Base-by-base conservation (phyloP, 2,888 invertebrate genomes). In the Pseudeuparius sepicola region DNA sequence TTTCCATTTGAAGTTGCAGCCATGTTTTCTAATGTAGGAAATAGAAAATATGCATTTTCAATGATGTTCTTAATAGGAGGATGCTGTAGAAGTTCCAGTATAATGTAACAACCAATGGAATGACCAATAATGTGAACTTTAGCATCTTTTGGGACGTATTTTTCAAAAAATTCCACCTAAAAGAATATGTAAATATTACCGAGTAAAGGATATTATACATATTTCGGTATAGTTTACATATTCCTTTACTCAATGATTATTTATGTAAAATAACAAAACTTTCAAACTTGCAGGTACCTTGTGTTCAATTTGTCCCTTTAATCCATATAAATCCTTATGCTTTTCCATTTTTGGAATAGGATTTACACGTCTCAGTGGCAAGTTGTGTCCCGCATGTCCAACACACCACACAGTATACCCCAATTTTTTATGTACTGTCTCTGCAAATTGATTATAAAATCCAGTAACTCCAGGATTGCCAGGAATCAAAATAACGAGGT, bases 81-180 rank as follows among this genome's bases (percentile, higher is more conserved):
- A 42, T 75, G 63, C 45, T 78, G 70, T 15, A 86, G 54, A 30
- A 88, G 56, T 54, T 89, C 78, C 36, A 89, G 55, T 41, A 78
- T 70, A 52, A 90, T 76, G 74, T 89, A 88, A 33, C 81, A 73
- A 3, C 94, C 94, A 52, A 93, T 86, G 1, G 93, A 93, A 67
- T 94, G 93, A 2, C 87, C 90, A 47, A 93, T 71, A 23, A 93
- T 62, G 59, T 88, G 80, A 24, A 94, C 58, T 55, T 71, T 78
- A n/a, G 78, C 73, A 52, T 75, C 67, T 42, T 67, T 60, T 34
- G 87, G 83, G 43, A 90, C 67, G 54, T 75, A 75, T 46, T 75
- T 71, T 46, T 73, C 66, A 36, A 93, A 76, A 54, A 93, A 83
- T 36, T 73, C 70, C 28, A 66, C 53, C 64, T 60, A 20, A 25